These are phyloP conservation scores for Subacronicta megacephala DNA, from an alignment of 2,888 invertebrate genomes.

Conservation along the genomic window DNA sequence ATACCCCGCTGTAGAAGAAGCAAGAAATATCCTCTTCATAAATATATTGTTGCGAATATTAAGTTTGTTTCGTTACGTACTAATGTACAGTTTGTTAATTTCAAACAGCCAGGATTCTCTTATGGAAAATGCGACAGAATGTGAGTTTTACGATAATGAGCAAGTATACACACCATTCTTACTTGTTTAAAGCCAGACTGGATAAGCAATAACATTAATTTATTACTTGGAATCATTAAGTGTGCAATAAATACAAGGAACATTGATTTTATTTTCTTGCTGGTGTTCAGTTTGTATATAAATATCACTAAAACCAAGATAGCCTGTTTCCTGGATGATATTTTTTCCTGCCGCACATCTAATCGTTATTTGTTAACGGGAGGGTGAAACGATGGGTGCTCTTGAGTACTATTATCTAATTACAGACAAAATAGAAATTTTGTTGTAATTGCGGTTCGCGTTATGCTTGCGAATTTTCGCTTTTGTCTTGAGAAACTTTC, in stretches of 20 bases:
- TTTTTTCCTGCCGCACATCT: too few species aligned
- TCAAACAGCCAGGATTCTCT: slow-evolving; percentile 40
- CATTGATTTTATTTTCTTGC: not conserved
- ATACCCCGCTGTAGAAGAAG: slow-evolving; percentile 49
- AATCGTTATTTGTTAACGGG: too few species aligned
- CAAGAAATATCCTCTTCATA: slow-evolving; percentile 43
- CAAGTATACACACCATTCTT: slow-evolving; percentile 24
- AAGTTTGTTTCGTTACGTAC: slow-evolving; percentile 38
- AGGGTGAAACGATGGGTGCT: too few species aligned
- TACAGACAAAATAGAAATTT: too few species aligned
- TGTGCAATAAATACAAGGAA: slow-evolving; percentile 4
- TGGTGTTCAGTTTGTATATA: too few species aligned
- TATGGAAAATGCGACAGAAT: slow-evolving; percentile 37
- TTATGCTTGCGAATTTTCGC: too few species aligned
- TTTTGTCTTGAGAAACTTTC: too few species aligned
- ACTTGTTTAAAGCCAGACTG: slow-evolving; percentile 32
- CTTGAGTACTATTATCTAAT: too few species aligned
- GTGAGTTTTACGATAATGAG: slow-evolving; percentile 46
- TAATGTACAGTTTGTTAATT: slow-evolving; percentile 47
- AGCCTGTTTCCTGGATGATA: too few species aligned
- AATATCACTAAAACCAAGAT: too few species aligned
- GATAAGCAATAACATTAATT: slow-evolving; percentile 19
- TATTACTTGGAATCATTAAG: slow-evolving; percentile 18
- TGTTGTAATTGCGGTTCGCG: too few species aligned
- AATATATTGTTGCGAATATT: slow-evolving; percentile 40